Base-by-base conservation (phyloP, 2,888 invertebrate genomes). In the Pachymerium ferrugineum region DNA sequence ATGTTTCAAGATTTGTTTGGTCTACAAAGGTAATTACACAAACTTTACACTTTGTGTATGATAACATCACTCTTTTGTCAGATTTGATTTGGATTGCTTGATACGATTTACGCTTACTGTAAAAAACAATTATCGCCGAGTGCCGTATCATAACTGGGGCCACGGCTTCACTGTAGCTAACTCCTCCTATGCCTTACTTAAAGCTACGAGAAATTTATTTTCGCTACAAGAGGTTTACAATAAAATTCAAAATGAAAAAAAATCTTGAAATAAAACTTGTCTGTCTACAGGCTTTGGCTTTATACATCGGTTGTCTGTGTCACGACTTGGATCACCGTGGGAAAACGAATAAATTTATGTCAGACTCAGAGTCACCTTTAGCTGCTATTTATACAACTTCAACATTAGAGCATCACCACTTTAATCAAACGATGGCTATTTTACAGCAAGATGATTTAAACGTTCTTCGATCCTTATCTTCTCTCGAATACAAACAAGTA, bases 131-230 rank as follows among this genome's bases (percentile, higher is more conserved):
- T 93, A 94, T 80, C 85, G 93, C 8, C 84, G 88, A 30, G 92
- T 93, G 0, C 91, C 92, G 0, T 93, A 93, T 80, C 93, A 94
- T 81, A 94, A 93, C 81, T 94, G 93, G 88, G 89, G 89, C 28
- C 93, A 94, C 80, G 93, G 91, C 0, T 93, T 93, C 86, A 89
- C 92, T 0, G 93, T 93, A 0, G 92, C 93, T 1, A 91, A 93
- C 79, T 88, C 90, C 19, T 91, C 92, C 88, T 92, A 90, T 80
- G 87, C 88, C 2, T 88, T 92, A 70, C 83, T 92, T 73, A 90
- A 89, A 81, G 85, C 85, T 72, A 82, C 86, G 35, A 81, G 83
- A 16, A 83, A 84, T 70, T 81, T 83, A 29, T 89, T 89, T 81
- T 82, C 84, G 47, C 85, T 86, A 8, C 84, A 87, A 74, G 89